A percentile compares a stretch with the other conserved stretches of the same genome.
These are phyloP conservation scores for Aramus guarauna DNA, from an alignment of 2,113 vertebrate genomes.

Conservation along the genomic window DNA sequence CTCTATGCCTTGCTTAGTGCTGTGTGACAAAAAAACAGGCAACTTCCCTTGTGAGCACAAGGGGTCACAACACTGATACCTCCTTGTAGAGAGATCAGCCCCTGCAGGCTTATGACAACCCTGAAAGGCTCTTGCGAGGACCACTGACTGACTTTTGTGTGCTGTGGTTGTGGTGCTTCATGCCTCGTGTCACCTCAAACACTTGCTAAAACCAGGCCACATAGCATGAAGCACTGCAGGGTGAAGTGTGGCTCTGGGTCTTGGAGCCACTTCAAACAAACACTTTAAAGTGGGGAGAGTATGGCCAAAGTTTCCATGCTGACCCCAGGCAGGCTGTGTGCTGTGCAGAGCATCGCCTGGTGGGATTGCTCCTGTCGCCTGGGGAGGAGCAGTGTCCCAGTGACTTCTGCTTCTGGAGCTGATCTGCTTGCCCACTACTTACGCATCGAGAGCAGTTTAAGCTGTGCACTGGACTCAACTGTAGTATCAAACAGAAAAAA, in stretches of 20 bases:
- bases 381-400: neutral
- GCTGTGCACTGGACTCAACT: neutral
- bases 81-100: neutral
- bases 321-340: neutral
- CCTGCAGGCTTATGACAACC: neutral
- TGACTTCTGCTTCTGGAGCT: neutral
- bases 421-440: neutral
- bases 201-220: neutral
- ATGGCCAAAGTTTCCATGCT: fast-evolving
- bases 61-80: neutral
- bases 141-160: neutral
- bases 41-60: neutral
- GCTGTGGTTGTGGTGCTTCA: neutral
- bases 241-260: fast-evolving
- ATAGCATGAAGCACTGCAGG: neutral
- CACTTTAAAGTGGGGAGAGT: neutral
- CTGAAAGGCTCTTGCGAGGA: neutral
- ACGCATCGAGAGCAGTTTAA: fast-evolving
- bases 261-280: neutral
- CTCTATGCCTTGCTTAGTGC: neutral
- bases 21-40: neutral
- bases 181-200: fast-evolving
- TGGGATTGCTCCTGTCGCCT: neutral
- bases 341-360: fast-evolving
- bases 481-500: neutral